Conservation (phyloP, 2,113 vertebrate genomes). For the Neodontobutis hainanensis region DNA sequence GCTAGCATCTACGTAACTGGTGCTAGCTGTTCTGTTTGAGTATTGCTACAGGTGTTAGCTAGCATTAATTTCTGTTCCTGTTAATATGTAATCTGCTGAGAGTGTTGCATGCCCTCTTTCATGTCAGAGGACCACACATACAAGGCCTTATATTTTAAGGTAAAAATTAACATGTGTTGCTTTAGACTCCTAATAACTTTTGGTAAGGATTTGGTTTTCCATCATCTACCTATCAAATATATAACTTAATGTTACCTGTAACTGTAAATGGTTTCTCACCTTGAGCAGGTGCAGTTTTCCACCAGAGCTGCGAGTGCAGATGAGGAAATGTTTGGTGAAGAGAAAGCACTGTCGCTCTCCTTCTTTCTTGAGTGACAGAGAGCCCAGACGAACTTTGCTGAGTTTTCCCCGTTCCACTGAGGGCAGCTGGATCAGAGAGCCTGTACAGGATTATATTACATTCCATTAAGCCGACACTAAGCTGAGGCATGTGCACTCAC, state of each 20-base stretch:
- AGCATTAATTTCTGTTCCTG: too few relatives aligned
- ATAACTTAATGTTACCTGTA: neutral
- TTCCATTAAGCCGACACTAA: constrained; percentile 35
- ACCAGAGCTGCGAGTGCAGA: constrained; percentile 97
- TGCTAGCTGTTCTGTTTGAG: neutral
- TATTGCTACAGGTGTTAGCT: too few relatives aligned
- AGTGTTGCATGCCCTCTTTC: too few relatives aligned
- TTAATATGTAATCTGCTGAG: too few relatives aligned
- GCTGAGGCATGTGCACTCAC: constrained; percentile 12
- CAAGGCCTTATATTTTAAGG: too few relatives aligned
- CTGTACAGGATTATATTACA: constrained; percentile 71
- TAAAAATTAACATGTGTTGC: too few relatives aligned
- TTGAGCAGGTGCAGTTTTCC: constrained; percentile 98
- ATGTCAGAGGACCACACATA: too few relatives aligned
- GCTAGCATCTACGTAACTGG: neutral
- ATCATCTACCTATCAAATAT: neutral
- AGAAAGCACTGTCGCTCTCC: constrained; percentile 98
- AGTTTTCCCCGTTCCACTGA: constrained; percentile 96
- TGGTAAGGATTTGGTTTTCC: neutral
- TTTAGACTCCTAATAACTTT: too few relatives aligned
- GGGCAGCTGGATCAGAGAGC: constrained; percentile 97
- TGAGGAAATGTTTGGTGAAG: constrained; percentile 97
- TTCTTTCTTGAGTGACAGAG: constrained; percentile 96
- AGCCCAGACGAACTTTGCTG: constrained; percentile 96
- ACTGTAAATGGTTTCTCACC: constrained; percentile 70